Conservation (phyloP, 2,797 vertebrate genomes). For the Macropus fuliginosus region DNA sequence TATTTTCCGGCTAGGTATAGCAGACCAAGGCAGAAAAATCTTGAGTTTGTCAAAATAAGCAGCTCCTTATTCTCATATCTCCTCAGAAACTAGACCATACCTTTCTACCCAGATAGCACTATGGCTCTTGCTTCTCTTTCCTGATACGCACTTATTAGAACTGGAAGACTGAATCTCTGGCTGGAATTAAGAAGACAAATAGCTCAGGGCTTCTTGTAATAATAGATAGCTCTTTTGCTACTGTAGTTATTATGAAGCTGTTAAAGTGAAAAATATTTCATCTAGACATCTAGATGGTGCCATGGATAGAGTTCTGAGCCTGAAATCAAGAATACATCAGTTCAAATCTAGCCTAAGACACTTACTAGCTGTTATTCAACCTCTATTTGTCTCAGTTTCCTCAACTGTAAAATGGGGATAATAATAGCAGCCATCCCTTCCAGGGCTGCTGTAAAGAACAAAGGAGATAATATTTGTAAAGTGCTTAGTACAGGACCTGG, state of each 20-base stretch:
- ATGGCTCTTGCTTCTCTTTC: background rate
- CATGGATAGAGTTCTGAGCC: background rate
- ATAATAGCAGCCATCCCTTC: background rate
- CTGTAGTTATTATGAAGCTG: background rate
- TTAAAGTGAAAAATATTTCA: background rate
- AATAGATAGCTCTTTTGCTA: background rate
- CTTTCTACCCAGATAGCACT: background rate
- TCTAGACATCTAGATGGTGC: background rate
- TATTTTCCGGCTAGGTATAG: constrained; percentile 36
- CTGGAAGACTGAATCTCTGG: background rate
- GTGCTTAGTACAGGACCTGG: background rate
- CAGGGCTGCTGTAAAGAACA: background rate
- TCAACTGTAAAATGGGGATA: background rate
- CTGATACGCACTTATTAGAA: background rate
- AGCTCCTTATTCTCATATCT: background rate
- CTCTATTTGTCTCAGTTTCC: background rate
- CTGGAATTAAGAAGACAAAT: background rate
- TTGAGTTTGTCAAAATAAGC: constrained; percentile 17
- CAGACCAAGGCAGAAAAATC: constrained; percentile 16
- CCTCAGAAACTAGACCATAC: background rate
- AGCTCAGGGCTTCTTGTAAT: background rate
- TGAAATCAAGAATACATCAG: background rate
- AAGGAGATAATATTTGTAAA: background rate
- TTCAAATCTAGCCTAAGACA: background rate
- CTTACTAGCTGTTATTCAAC: background rate